phyloP scores from a whole-genome alignment of 2,888 invertebrate species.

The Xanthorhoe spadicearia region DNA sequence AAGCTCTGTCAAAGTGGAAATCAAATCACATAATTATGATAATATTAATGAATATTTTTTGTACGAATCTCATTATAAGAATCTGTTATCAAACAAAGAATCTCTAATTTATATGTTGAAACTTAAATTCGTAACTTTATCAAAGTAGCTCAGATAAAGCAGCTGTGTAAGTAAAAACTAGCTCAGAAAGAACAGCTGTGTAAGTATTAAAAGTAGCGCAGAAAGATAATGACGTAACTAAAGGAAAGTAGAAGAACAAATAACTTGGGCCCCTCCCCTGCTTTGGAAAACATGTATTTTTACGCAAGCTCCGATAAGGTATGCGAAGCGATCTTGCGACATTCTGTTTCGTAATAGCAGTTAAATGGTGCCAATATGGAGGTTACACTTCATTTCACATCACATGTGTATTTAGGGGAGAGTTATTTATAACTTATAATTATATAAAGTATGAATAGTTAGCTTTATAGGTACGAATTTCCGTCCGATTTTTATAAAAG shows the following conservation, averaged over 20 bases:
- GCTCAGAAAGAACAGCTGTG: slow-evolving; percentile 7
- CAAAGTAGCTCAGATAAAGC: neutral
- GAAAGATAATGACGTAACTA: slow-evolving; percentile 30
- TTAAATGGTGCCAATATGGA: slow-evolving; percentile 33
- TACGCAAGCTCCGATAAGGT: slow-evolving; percentile 35
- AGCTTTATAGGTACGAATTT: slow-evolving; percentile 51
- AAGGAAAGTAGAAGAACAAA: slow-evolving; percentile 32
- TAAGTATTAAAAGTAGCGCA: neutral
- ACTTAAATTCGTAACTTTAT: neutral
- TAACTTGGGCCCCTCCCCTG: slow-evolving; percentile 21
- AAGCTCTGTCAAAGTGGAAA: slow-evolving; percentile 12
- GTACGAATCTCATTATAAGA: neutral
- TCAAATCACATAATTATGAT: neutral
- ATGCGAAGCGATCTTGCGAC: slow-evolving; percentile 22
- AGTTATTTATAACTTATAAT: slow-evolving; percentile 21
- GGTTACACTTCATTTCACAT: slow-evolving; percentile 29
- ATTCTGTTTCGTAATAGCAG: slow-evolving; percentile 27
- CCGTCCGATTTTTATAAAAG: slow-evolving; percentile 61
- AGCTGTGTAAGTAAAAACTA: slow-evolving; percentile 3
- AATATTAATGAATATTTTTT: neutral
- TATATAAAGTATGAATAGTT: slow-evolving; percentile 28
- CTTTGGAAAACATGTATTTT: slow-evolving; percentile 26
- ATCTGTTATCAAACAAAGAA: slow-evolving; percentile 8
- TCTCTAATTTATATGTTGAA: slow-evolving; percentile 11
- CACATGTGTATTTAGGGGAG: slow-evolving; percentile 27